phyloP scores from a whole-genome alignment of 2,797 vertebrate genomes.

The Columba guinea region DNA sequence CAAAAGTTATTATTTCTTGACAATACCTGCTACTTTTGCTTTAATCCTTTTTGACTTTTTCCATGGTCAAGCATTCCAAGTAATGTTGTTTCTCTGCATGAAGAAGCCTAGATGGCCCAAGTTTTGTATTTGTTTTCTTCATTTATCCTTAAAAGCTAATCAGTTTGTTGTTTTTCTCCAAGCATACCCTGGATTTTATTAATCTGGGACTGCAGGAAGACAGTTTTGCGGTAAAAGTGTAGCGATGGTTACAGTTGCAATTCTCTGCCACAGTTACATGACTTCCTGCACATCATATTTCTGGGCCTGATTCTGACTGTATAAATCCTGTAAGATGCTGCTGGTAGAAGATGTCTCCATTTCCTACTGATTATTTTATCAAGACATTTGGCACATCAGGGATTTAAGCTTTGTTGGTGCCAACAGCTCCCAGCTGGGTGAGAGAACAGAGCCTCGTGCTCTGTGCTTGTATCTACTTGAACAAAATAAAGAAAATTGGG shows the following conservation, averaged over 20 bases:
- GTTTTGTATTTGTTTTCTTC: not conserved
- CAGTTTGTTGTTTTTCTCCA: not conserved
- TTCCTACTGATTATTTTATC: not conserved
- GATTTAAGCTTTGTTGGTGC: not conserved
- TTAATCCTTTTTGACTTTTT: not conserved
- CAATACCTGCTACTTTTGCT: not conserved
- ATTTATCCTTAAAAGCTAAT: not conserved
- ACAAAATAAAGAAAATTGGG: not conserved
- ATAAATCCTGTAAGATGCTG: not conserved
- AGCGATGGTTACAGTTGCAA: not conserved
- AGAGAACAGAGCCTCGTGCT: not conserved
- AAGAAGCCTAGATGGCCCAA: not conserved
- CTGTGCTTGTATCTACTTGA: not conserved
- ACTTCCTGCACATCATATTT: not conserved
- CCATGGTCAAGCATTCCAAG: not conserved
- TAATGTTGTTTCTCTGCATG: not conserved
- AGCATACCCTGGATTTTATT: not conserved
- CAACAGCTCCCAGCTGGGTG: not conserved
- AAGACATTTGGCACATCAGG: accelerated
- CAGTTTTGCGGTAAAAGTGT: not conserved
- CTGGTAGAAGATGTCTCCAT: not conserved
- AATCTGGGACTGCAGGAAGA: not conserved
- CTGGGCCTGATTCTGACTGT: not conserved
- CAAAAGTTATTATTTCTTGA: not conserved
- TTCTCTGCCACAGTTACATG: not conserved